These are phyloP conservation scores for Ramphastos sulfuratus DNA, from an alignment of 2,113 vertebrate genomes.

Conservation along the genomic window DNA sequence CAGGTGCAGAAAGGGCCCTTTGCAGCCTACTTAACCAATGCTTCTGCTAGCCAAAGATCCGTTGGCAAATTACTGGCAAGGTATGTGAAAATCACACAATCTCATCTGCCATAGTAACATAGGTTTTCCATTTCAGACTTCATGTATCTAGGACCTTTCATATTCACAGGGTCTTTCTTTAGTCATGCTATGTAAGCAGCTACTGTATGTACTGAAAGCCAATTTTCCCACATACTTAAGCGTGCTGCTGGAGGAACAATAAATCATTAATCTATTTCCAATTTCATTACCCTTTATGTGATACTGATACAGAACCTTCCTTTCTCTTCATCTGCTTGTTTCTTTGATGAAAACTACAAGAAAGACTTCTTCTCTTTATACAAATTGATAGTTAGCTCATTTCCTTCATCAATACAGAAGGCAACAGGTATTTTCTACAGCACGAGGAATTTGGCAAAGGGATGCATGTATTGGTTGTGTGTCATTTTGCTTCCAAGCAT, in stretches of 20 bases:
- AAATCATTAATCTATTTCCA: conserved; percentile 71
- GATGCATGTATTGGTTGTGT: neutral
- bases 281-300: conserved; percentile 64
- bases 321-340: conserved; percentile 29
- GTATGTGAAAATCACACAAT: neutral
- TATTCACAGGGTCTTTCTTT: conserved; percentile 53
- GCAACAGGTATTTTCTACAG: neutral
- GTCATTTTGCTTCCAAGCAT: neutral
- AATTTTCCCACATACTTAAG: conserved; percentile 51
- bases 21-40: conserved; percentile 6
- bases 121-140: conserved; percentile 64
- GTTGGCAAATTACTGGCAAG: conserved; percentile 7
- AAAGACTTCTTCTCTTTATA: conserved; percentile 17
- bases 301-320: conserved; percentile 51
- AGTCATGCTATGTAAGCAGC: conserved; percentile 64
- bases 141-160: conserved; percentile 46
- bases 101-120: neutral
- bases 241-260: conserved; percentile 44
- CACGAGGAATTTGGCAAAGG: neutral
- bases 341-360: conserved; percentile 44
- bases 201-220: conserved; percentile 45
- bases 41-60: conserved; percentile 37
- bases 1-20: conserved; percentile 17
- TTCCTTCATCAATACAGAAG: conserved; percentile 7
- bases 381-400: neutral